Conservation (phyloP, 1,140 invertebrate species). For the Neodiprion fabricii region DNA sequence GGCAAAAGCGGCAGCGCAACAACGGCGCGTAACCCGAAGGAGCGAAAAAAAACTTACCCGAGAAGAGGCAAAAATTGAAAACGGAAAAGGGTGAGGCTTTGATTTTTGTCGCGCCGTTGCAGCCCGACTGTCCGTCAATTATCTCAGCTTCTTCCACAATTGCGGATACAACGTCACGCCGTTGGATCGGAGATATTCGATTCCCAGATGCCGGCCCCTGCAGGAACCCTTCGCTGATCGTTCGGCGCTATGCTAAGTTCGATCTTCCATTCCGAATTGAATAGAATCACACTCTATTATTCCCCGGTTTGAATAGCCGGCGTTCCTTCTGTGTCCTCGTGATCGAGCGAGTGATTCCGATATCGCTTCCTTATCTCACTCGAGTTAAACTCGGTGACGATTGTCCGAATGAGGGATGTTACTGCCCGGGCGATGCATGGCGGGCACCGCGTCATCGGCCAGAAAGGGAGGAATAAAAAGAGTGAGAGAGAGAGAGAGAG, state of each 20-base stretch:
- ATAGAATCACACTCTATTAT: constrained; percentile 60
- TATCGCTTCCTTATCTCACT: constrained; percentile 45
- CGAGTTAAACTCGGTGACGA: constrained; percentile 36
- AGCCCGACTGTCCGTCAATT: constrained; percentile 50
- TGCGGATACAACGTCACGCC: constrained; percentile 43
- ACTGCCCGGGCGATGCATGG: not conserved
- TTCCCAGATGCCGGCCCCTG: constrained; percentile 46
- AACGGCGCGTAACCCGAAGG: no score
- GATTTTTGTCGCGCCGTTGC: constrained; percentile 13
- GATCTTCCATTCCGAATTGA: constrained; percentile 40
- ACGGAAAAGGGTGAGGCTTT: constrained; percentile 31
- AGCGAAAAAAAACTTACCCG: no score
- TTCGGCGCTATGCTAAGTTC: constrained; percentile 36
- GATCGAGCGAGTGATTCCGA: constrained; percentile 51
- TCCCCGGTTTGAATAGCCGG: constrained; percentile 46
- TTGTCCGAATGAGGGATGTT: constrained; percentile 37
- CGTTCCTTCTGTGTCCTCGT: constrained; percentile 43
- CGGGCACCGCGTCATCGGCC: constrained; percentile 8
- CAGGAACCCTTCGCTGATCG: constrained; percentile 25
- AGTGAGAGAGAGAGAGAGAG: no score
- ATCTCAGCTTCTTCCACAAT: constrained; percentile 48
- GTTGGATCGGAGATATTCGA: constrained; percentile 54
- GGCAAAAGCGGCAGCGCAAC: not conserved
- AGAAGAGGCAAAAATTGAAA: not conserved
- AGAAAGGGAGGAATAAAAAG: no score